These are phyloP conservation scores for Entomobrya proxima DNA, from an alignment of 2,888 invertebrate species.

Conservation along the genomic window DNA sequence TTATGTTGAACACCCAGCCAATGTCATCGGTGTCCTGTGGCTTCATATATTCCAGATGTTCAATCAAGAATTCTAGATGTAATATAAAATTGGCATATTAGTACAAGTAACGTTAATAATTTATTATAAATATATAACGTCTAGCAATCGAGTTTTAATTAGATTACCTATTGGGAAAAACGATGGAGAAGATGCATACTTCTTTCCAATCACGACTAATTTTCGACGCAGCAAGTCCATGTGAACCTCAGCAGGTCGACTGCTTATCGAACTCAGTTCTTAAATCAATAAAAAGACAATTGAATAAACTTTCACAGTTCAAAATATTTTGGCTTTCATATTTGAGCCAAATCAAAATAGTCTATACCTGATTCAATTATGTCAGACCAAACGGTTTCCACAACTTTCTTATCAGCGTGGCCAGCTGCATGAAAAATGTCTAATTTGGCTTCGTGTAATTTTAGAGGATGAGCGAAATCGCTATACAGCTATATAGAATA, in stretches of 20 bases:
- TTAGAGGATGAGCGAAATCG: slow-evolving; percentile 93
- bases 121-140: no score
- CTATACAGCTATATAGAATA: slow-evolving; percentile 81
- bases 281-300: no score
- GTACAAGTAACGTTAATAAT: not conserved
- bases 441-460: slow-evolving; percentile 94
- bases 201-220: slow-evolving; percentile 79
- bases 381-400: slow-evolving; percentile 94
- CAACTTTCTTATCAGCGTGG: slow-evolving; percentile 90
- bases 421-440: slow-evolving; percentile 97
- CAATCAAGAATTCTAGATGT: slow-evolving; percentile 75
- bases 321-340: not conserved
- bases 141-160: not conserved
- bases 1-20: slow-evolving; percentile 86
- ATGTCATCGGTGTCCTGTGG: slow-evolving; percentile 80
- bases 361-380: slow-evolving; percentile 82
- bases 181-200: slow-evolving; percentile 70
- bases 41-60: slow-evolving; percentile 75
- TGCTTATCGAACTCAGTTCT: slow-evolving; percentile 70
- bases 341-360: not conserved
- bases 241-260: slow-evolving; percentile 78
- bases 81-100: not conserved
- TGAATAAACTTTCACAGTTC: slow-evolving; percentile 78
- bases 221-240: slow-evolving; percentile 74
- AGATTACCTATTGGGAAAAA: slow-evolving; percentile 90